Base-by-base conservation (phyloP, 2,113 vertebrate species). In the Ptyas mucosa region DNA sequence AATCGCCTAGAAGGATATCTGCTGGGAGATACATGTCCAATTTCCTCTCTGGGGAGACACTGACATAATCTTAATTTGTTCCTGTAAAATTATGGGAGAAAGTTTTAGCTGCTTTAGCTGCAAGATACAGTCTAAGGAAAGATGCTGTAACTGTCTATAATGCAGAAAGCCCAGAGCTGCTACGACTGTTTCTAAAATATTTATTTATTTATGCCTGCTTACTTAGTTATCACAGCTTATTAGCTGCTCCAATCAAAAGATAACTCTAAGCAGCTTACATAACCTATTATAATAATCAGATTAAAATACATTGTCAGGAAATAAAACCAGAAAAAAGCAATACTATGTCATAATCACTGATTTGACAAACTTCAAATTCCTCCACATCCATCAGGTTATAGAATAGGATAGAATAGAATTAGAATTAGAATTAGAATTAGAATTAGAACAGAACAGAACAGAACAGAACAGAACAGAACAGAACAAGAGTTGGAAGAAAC, bases 1-100 rank as follows among this genome's bases (percentile, higher is more conserved):
- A 91, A 88, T 95, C 92, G 91, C 94, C 94, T 95, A 94, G 91
- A 90, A 95, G 92, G 88, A 93, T 90, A 89, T 52, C 51, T 61
- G 92, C 86, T 87, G 88, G 90, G 93, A 94, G 93, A 86, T 1
- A 26, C 43, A 89, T 0, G 24, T 85, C 90, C 93, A 91, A 93
- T 95, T 91, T 94, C 39, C 75, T 96, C 94, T 89, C 54, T 8
- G 90, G 95, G 94, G 94, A 96, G 39, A 29, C 3, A 52, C 12
- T 92, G 85, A 89, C 61, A n/a, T 95, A 94, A 81, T 94, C 93
- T 95, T 94, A n/a, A 91, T n/a, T 86, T 0, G 0, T 34, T 94
- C 39, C 52, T 95, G 88, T 88, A 91, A 91, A 95, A 95, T 64
- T 86, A 24, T 69, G 93, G 90, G 90, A 89, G 88, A 93, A 92